A percentile compares a stretch with the other conserved stretches of the same genome.
phyloP scores from a whole-genome alignment of 2,797 vertebrate species.

The Loris lydekkerianus region DNA sequence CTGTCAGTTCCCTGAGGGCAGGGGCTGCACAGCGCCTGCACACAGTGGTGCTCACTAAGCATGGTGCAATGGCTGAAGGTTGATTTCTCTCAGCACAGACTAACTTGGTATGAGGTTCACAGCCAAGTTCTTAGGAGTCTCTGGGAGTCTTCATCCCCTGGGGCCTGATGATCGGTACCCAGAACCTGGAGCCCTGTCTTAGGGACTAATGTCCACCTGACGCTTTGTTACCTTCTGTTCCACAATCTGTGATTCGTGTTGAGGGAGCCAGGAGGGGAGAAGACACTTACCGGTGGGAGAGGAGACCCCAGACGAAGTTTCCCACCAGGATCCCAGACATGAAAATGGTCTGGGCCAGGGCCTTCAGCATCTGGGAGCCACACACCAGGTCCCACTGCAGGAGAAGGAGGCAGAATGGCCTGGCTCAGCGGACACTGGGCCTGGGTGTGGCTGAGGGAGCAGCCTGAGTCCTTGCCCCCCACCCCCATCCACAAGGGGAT shows the following conservation, averaged over 20 bases:
- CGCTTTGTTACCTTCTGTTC: not conserved
- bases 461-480: not conserved
- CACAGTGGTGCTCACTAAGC: not conserved
- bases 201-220: not conserved
- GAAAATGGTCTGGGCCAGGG: constrained; percentile 91
- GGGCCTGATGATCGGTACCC: not conserved
- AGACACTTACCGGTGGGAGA: constrained; percentile 45
- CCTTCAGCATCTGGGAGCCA: constrained; percentile 87
- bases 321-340: constrained; percentile 92
- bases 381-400: constrained; percentile 93
- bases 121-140: no score
- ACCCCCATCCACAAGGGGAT: no score
- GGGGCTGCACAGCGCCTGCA: not conserved
- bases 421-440: not conserved
- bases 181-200: not conserved
- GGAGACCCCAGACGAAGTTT: constrained; percentile 81
- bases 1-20: not conserved
- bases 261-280: not conserved
- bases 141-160: no score
- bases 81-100: accelerated
- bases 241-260: no score
- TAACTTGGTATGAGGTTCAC: not conserved
- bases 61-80: not conserved
- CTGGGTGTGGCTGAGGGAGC: not conserved
- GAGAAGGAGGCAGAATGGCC: not conserved